These are phyloP conservation scores for Cheilosia variabilis DNA, from an alignment of 2,888 invertebrate species.

Conservation along the genomic window DNA sequence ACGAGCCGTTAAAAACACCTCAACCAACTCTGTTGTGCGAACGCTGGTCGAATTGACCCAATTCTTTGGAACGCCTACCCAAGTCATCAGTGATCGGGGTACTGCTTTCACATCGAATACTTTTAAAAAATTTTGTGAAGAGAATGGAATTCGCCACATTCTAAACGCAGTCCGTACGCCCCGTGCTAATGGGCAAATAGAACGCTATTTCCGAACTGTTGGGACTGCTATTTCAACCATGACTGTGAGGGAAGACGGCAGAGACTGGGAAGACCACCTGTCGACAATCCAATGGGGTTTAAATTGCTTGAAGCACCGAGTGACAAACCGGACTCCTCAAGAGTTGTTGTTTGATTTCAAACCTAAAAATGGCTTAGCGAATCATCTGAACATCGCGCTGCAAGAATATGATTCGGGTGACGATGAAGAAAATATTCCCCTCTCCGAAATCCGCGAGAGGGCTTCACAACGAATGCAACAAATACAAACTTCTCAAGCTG, in stretches of 20 bases:
- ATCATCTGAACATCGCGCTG: neutral
- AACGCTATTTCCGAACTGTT: conserved; percentile 13
- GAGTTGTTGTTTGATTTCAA: conserved; percentile 7
- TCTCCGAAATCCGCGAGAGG: neutral
- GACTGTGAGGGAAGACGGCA: neutral
- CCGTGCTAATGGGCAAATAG: too few relatives aligned
- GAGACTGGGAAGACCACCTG: conserved; percentile 16
- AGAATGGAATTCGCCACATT: too few relatives aligned
- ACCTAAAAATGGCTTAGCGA: conserved; percentile 8
- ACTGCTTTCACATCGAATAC: too few relatives aligned
- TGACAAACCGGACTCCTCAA: conserved; percentile 10
- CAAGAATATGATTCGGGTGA: conserved; percentile 3
- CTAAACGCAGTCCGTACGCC: too few relatives aligned
- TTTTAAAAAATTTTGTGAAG: too few relatives aligned
- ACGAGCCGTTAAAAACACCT: too few relatives aligned
- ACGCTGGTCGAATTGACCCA: too few relatives aligned
- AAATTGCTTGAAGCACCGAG: conserved; percentile 11
- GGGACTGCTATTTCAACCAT: neutral
- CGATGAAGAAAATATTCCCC: conserved; percentile 7
- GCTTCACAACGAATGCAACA: neutral
- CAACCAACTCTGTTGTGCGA: too few relatives aligned
- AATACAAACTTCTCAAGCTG: neutral
- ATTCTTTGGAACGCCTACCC: too few relatives aligned
- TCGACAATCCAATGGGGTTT: conserved; percentile 3
- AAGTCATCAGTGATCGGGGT: too few relatives aligned